These are phyloP conservation scores for Lacerta bilineata DNA, from an alignment of 2,797 vertebrate species.

Conservation along the genomic window DNA sequence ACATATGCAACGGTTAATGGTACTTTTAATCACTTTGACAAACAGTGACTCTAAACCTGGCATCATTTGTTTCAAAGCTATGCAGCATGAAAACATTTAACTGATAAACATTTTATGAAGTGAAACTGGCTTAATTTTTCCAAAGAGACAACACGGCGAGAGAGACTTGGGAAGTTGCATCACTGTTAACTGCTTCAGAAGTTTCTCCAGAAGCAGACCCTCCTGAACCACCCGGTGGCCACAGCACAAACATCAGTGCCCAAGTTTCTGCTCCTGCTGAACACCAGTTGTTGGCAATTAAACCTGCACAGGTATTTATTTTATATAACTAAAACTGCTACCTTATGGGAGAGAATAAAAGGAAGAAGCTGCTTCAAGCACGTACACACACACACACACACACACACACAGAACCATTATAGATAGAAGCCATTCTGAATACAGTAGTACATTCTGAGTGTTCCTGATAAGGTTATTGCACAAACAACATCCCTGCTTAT, in stretches of 20 bases:
- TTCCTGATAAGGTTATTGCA: background rate
- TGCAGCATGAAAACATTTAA: background rate
- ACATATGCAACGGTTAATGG: slow-evolving; percentile 12
- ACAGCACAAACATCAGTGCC: slow-evolving; percentile 40
- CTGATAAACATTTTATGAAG: slow-evolving; percentile 38
- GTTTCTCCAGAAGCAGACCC: slow-evolving; percentile 47
- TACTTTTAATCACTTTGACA: slow-evolving; percentile 14
- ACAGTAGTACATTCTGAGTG: background rate
- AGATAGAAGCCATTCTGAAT: background rate
- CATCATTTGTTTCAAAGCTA: background rate
- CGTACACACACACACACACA: background rate
- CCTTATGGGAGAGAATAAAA: slow-evolving; percentile 12
- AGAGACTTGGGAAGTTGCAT: slow-evolving; percentile 43
- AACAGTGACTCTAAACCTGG: background rate
- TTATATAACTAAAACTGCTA: background rate
- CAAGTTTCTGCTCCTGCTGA: slow-evolving; percentile 26
- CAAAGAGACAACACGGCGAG: slow-evolving; percentile 59
- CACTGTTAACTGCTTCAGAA: slow-evolving; percentile 39
- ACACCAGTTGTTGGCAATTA: slow-evolving; percentile 28
- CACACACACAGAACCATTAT: background rate
- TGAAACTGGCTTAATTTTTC: slow-evolving; percentile 57
- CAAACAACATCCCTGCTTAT: background rate
- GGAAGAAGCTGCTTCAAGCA: background rate
- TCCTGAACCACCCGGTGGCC: slow-evolving; percentile 11
- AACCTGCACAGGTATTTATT: slow-evolving; percentile 70